Percentiles rank a stretch among this genome's conserved stretches.
Evolutionary conservation across 2,113 vertebrate species (phyloP).

Genomic region (Paradisaea rubra): DNA sequence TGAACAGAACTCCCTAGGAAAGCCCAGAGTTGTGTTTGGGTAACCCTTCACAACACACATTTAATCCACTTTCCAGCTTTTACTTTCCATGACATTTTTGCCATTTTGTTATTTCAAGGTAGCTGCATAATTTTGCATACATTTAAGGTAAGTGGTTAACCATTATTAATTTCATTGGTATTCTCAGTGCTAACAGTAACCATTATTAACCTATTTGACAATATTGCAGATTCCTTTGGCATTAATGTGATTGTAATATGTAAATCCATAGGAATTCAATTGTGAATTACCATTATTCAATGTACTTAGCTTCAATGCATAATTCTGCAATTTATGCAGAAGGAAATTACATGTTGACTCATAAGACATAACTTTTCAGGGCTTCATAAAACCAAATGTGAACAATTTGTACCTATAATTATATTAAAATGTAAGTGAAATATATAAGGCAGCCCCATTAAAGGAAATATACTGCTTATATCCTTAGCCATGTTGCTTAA

Average conservation of each 20-base stretch:
- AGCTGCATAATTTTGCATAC: slow-evolving; percentile 35
- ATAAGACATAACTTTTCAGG: slow-evolving; percentile 23
- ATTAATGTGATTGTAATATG: slow-evolving; percentile 46
- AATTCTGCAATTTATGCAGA: slow-evolving; percentile 48
- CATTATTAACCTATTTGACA: slow-evolving; percentile 48
- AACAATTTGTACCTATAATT: slow-evolving; percentile 47
- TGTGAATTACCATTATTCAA: slow-evolving; percentile 44
- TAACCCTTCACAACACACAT: neutral
- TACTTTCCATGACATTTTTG: neutral
- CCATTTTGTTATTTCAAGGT: slow-evolving; percentile 13
- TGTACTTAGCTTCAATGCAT: slow-evolving; percentile 9
- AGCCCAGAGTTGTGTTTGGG: neutral
- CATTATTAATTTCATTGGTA: slow-evolving; percentile 19
- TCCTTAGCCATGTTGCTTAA: neutral
- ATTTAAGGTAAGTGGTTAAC: slow-evolving; percentile 21
- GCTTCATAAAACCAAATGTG: slow-evolving; percentile 31
- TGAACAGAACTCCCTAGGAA: neutral
- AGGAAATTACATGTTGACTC: slow-evolving; percentile 54
- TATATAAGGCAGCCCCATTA: neutral
- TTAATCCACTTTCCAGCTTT: neutral
- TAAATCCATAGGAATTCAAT: slow-evolving; percentile 48
- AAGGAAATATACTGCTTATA: neutral
- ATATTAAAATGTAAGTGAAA: slow-evolving; percentile 27
- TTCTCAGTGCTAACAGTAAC: slow-evolving; percentile 15
- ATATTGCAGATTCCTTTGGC: slow-evolving; percentile 26